Evolutionary conservation across 2,797 vertebrate genomes (phyloP), one percentile per base, ranked within the genome.

Genomic region (Siniperca obscura): DNA sequence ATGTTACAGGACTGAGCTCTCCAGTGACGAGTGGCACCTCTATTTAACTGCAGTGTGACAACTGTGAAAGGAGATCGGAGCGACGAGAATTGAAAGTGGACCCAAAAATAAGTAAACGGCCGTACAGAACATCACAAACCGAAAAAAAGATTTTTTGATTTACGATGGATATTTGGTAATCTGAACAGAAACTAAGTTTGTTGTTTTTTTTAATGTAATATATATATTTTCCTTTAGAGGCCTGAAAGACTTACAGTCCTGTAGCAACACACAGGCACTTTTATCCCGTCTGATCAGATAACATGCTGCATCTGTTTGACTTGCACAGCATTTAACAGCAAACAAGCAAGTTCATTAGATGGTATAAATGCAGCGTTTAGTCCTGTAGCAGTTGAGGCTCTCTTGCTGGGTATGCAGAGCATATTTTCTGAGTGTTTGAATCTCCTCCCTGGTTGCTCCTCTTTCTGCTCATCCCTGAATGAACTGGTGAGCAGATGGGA

Each of bases 401-500:
- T 74, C 40, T 48, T 56, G 46, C 22, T 7, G 10, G 80, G 62
- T 38, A n/a, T 46, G 68, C 69, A 38, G 36, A 78, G 44, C 53
- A 48, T 62, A 82, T 85, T 84, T 76, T 44, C 70, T 12, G 52
- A 30, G 36, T n/a, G 46, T 78, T 80, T 86, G 62, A 80, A 44
- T 62, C 77, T 76, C 13, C 73, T 83, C 74, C 70, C 60, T 30
- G 48, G 71, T 66, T 62, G 80, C 59, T 81, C n/a, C 40, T 72
- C 70, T 81, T 64, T 68, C 46, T 70, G 66, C 70, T 77, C 17
- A 12, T 89, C 86, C 78, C 83, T 3, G 21, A 71, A 81, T 84
- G 80, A 86, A 80, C 86, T 12, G 80, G 42, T 71, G 77, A 92
- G 90, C 91, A 94, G 93, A 93, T 94, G 94, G 91, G 87, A 86